Conservation (phyloP, 2,888 invertebrate genomes). For the Caprella mutica region DNA sequence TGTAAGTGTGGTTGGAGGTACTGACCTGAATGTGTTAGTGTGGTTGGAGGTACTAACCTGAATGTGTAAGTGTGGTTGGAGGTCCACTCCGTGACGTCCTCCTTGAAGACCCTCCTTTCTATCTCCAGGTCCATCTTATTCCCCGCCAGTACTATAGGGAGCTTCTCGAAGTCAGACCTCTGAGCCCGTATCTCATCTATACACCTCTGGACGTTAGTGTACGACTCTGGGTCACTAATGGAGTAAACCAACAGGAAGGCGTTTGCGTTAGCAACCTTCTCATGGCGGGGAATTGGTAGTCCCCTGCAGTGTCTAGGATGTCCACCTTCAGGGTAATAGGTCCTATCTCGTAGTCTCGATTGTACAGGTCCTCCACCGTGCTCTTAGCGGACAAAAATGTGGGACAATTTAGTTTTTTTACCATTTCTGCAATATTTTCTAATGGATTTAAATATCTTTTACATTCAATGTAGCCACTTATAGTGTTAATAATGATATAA, state of each 20-base stretch:
- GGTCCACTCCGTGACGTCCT: conserved; percentile 30
- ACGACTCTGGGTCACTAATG: conserved; percentile 69
- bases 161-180: conserved; percentile 62
- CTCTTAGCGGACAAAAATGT: no score
- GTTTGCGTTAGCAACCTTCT: conserved; percentile 83
- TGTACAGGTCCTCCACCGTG: conserved; percentile 92
- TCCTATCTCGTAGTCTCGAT: conserved; percentile 67
- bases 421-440: no score
- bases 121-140: conserved; percentile 77
- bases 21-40: no score
- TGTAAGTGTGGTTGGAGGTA: no score
- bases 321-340: conserved; percentile 57
- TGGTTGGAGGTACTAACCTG: conserved; percentile 19
- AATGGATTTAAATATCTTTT: no score
- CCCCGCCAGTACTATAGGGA: conserved; percentile 92
- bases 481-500: no score
- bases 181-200: conserved; percentile 73
- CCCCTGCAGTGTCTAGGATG: conserved; percentile 86
- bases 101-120: conserved; percentile 34
- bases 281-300: conserved; percentile 94
- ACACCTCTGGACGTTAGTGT: conserved; percentile 56
- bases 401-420: no score
- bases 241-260: conserved; percentile 92
- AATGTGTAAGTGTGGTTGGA: conserved; percentile 21
- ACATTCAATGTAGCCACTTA: no score